phyloP scores from a whole-genome alignment of 2,113 vertebrate species.

The Zosterops hypoxanthus region DNA sequence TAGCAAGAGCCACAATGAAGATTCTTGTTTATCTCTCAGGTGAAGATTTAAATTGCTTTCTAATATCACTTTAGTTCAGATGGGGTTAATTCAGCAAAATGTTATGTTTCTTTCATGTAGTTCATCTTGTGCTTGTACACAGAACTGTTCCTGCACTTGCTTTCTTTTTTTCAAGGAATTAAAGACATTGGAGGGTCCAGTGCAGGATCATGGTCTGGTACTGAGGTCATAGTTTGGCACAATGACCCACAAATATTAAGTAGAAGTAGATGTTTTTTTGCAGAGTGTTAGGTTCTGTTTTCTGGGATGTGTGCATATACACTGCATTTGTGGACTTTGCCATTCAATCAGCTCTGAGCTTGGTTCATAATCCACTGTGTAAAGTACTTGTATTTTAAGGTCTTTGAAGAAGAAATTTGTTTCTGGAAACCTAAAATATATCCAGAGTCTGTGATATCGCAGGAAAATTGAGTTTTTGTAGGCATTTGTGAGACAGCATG shows the following conservation, averaged over 20 bases:
- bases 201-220: neutral
- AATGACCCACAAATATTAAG: neutral
- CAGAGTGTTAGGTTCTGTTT: neutral
- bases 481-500: neutral
- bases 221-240: neutral
- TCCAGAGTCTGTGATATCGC: neutral
- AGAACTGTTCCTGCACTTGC: neutral
- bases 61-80: neutral
- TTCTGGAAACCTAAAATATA: neutral
- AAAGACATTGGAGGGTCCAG: neutral
- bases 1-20: accelerated
- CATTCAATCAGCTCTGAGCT: neutral
- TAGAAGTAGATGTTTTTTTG: neutral
- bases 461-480: neutral
- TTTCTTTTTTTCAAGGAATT: neutral
- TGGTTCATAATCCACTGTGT: neutral
- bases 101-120: neutral
- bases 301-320: neutral
- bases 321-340: neutral
- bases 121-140: neutral
- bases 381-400: neutral
- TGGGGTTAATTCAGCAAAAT: neutral
- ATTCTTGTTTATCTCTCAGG: neutral
- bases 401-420: neutral
- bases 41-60: neutral